Conservation (phyloP, 2,797 vertebrate genomes). For the Gymnodraco acuticeps region DNA sequence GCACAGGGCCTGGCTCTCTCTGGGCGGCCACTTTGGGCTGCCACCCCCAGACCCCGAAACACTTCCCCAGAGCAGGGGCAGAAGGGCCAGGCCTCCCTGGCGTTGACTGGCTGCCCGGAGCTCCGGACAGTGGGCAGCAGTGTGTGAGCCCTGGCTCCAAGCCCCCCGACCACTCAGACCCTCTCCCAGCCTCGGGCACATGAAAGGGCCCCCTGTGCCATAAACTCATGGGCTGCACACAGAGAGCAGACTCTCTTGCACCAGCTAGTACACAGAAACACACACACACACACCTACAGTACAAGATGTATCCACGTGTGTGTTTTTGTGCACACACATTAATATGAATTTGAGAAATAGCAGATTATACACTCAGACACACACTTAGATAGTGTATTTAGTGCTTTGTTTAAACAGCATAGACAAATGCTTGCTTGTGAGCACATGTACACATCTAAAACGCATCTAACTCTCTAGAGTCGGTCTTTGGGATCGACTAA, state of each 20-base stretch:
- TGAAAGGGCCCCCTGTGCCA: conserved; percentile 88
- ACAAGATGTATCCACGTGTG: conserved; percentile 33
- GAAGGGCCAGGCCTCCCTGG: conserved; percentile 84
- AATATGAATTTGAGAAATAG: conserved; percentile 36
- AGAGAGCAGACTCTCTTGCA: conserved; percentile 68
- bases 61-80: conserved; percentile 85
- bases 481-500: conserved; percentile 66
- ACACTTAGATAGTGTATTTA: conserved; percentile 55
- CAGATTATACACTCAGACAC: conserved; percentile 53
- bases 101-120: conserved; percentile 87
- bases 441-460: conserved; percentile 53
- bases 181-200: conserved; percentile 85
- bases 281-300: conserved; percentile 39
- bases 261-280: conserved; percentile 31
- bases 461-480: conserved; percentile 62
- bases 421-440: conserved; percentile 49
- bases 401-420: conserved; percentile 39
- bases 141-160: conserved; percentile 86
- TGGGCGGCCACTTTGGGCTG: conserved; percentile 86
- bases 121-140: conserved; percentile 86
- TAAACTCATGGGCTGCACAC: conserved; percentile 81
- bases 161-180: conserved; percentile 87
- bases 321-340: conserved; percentile 8
- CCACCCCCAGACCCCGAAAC: conserved; percentile 82
- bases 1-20: conserved; percentile 78